A percentile compares a stretch with the other conserved stretches of the same genome.
Conservation (phyloP, 1,140 invertebrate genomes). For the Micrasema longulum region DNA sequence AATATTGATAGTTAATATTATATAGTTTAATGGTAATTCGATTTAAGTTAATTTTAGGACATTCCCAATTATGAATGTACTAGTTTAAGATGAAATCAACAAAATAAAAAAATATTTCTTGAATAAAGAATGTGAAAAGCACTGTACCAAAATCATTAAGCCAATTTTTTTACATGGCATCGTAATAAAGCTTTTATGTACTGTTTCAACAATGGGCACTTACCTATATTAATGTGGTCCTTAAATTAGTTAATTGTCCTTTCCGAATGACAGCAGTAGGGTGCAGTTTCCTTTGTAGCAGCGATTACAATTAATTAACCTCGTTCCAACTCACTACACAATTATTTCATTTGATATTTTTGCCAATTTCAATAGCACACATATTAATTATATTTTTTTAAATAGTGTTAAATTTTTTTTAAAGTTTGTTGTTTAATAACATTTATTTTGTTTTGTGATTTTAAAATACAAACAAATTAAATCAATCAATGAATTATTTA, state of each 20-base stretch:
- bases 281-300: conserved; percentile 10
- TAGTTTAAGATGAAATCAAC: too few relatives aligned
- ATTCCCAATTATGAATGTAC: too few relatives aligned
- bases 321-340: conserved; percentile 6
- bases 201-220: conserved; percentile 9
- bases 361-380: not conserved
- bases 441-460: not conserved
- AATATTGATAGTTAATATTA: too few relatives aligned
- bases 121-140: too few relatives aligned
- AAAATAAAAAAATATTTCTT: too few relatives aligned
- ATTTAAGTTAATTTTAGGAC: too few relatives aligned
- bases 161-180: not conserved
- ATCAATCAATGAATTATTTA: not conserved
- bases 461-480: not conserved
- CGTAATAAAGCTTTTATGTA: not conserved
- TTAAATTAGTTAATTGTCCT: conserved; percentile 34
- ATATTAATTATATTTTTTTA: not conserved
- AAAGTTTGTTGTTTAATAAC: not conserved
- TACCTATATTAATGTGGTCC: conserved; percentile 29
- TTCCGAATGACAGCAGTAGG: not conserved
- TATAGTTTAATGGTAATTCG: too few relatives aligned
- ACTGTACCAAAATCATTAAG: too few relatives aligned
- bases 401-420: not conserved
- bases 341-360: not conserved
- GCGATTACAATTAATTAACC: conserved; percentile 26